Evolutionary conservation across 1,140 invertebrate species (phyloP), one percentile per base, ranked within the genome.

Genomic region (Drosophila leontia): DNA sequence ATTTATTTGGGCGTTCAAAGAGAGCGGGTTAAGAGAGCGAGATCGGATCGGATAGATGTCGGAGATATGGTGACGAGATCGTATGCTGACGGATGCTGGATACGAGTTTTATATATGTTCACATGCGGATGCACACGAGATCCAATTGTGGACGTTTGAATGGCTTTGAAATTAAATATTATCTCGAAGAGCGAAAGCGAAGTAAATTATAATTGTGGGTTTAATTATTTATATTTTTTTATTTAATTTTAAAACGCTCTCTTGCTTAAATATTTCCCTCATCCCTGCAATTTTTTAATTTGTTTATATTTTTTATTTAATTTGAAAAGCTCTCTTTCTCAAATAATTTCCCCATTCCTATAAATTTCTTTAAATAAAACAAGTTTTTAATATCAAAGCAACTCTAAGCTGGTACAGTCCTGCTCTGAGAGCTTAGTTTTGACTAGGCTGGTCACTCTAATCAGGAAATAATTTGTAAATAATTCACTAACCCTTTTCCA

Each of bases 1-100:
- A 83, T 87, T 88, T 51, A 50, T 23, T 74, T 69, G 70, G 63
- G 58, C 69, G 57, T 37, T 57, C 44, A 50, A 12, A 37, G 23
- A 17, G 26, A 29, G 26, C 26, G 12, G 60, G 12, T 23, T 2
- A 13, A 9, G 7, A 59, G 17, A 57, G 44, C 19, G 26, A 32
- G 29, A 17, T 39, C 19, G 53, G 19, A 34, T 34, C 48, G 48
- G 8, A 63, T 47, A 34, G 7, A 67, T 62, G 58, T 37, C 57
- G 26, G 26, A 29, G 26, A 39, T 17, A 34, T 50, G 44, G 45
- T 39, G 62, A 42, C 45, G 35, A 37, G 41, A 32, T 37, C 29
- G 29, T 11, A 51, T 50, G 48, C 48, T 45, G 13, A n/a, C 12
- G 41, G 9, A 64, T 64, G 39, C 39, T 34, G 37, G 7, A 3